These are phyloP conservation scores for Lasiurus cinereus DNA, from an alignment of 2,113 vertebrate genomes.

Conservation along the genomic window DNA sequence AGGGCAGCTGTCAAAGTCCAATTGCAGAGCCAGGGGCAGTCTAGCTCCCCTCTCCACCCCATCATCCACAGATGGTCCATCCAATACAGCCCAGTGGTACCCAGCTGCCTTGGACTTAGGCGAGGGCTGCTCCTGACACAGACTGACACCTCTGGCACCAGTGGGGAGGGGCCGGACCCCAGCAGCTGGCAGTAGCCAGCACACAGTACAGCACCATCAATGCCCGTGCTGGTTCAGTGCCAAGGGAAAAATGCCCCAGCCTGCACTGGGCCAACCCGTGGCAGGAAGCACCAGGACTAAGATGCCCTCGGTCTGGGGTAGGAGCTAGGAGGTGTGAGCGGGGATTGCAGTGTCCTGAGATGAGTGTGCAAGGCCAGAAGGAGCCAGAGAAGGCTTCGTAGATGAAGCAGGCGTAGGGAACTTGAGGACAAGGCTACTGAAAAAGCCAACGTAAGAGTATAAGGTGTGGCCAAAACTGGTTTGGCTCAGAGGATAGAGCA, in stretches of 20 bases:
- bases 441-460: background rate
- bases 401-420: background rate
- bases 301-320: background rate
- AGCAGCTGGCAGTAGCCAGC: slow-evolving; percentile 60
- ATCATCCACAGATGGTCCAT: background rate
- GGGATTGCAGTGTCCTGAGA: background rate
- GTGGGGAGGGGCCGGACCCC: background rate
- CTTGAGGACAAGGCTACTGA: background rate
- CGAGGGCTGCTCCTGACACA: slow-evolving; percentile 71
- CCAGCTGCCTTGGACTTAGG: slow-evolving; percentile 73
- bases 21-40: background rate
- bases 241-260: slow-evolving; percentile 10
- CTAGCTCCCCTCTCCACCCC: background rate
- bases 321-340: background rate
- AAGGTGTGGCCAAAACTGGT: background rate
- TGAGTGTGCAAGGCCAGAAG: background rate
- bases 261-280: background rate
- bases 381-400: background rate
- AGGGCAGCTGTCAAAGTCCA: background rate
- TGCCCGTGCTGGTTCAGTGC: slow-evolving; percentile 47
- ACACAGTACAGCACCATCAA: slow-evolving; percentile 11
- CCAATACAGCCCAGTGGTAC: background rate
- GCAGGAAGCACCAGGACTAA: slow-evolving; percentile 9
- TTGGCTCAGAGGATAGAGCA: no score
- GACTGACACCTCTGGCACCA: slow-evolving; percentile 48